Conservation (phyloP, 2,888 invertebrate genomes). For the Lasioglossum malachurum region DNA sequence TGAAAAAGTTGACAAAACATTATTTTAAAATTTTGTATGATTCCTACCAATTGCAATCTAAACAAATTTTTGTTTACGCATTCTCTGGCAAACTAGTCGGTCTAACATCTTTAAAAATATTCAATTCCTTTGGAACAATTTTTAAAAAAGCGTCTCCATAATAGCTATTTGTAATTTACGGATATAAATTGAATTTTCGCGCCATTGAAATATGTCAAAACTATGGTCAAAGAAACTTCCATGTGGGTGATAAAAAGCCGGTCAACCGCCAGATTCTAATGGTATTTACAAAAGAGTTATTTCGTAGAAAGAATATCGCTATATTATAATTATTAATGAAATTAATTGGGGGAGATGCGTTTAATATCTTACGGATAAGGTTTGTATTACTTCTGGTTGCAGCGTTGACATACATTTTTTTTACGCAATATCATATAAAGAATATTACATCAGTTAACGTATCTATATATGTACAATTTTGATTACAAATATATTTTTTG, state of each 20-base stretch:
- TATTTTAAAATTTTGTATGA: no score
- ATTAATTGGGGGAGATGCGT: not conserved
- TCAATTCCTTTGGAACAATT: no score
- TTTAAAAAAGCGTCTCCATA: no score
- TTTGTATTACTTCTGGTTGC: conserved; percentile 44
- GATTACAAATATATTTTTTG: conserved; percentile 1
- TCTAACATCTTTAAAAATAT: no score
- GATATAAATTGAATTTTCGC: conserved; percentile 40
- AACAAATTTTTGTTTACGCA: no score
- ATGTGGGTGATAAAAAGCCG: conserved; percentile 51
- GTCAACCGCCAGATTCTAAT: conserved; percentile 35
- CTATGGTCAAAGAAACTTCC: conserved; percentile 36
- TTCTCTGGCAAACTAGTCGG: no score
- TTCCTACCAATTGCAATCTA: no score
- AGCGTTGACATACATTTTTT: conserved; percentile 48
- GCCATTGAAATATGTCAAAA: conserved; percentile 33
- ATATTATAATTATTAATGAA: not conserved
- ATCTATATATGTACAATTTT: not conserved
- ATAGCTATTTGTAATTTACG: not conserved
- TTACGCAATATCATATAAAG: conserved; percentile 44
- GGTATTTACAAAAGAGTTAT: conserved; percentile 23
- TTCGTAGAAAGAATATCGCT: not conserved
- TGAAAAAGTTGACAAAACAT: no score
- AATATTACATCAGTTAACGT: conserved; percentile 31
- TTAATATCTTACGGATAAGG: conserved; percentile 26